Evolutionary conservation across 64 coral and sea anemone genomes (phyloP).

Genomic region (Pachyseris speciosa): DNA sequence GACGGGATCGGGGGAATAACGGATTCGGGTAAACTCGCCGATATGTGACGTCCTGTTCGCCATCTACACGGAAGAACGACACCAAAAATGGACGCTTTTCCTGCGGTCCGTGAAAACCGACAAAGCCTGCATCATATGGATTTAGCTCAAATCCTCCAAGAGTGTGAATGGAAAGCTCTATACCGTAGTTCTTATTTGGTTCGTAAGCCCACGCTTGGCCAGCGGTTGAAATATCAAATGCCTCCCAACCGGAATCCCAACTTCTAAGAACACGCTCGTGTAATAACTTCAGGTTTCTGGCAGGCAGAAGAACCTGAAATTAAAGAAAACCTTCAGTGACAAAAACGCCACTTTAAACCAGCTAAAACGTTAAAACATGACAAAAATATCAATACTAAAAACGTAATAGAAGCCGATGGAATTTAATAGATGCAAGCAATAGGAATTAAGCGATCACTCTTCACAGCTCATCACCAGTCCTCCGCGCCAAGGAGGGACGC

Average conservation of each 20-base stretch:
- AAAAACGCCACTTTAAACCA: neutral
- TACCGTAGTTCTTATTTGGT: constrained; percentile 73
- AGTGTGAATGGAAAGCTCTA: constrained; percentile 80
- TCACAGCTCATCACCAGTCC: too few relatives aligned
- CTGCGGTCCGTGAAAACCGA: constrained; percentile 89
- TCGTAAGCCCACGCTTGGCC: constrained; percentile 64
- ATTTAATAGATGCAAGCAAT: too few relatives aligned
- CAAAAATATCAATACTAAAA: too few relatives aligned
- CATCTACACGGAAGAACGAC: constrained; percentile 73
- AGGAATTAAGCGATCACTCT: too few relatives aligned
- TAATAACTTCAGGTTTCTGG: constrained; percentile 1
- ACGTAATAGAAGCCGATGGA: too few relatives aligned
- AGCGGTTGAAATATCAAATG: constrained; percentile 86
- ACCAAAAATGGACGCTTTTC: constrained; percentile 93
- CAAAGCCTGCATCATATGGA: constrained; percentile 70
- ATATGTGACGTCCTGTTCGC: neutral
- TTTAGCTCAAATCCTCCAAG: constrained; percentile 20
- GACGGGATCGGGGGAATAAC: neutral
- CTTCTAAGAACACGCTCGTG: constrained; percentile 36
- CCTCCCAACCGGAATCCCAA: constrained; percentile 92
- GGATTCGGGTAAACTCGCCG: constrained; percentile 2
- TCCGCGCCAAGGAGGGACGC: too few relatives aligned
- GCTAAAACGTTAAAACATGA: too few relatives aligned
- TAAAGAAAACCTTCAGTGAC: neutral
- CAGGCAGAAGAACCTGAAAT: constrained; percentile 52